Percentiles rank a stretch among this genome's conserved stretches.
These are phyloP conservation scores for Drosophila pseudotalamancana DNA, from an alignment of 2,888 invertebrate genomes.

Conservation along the genomic window DNA sequence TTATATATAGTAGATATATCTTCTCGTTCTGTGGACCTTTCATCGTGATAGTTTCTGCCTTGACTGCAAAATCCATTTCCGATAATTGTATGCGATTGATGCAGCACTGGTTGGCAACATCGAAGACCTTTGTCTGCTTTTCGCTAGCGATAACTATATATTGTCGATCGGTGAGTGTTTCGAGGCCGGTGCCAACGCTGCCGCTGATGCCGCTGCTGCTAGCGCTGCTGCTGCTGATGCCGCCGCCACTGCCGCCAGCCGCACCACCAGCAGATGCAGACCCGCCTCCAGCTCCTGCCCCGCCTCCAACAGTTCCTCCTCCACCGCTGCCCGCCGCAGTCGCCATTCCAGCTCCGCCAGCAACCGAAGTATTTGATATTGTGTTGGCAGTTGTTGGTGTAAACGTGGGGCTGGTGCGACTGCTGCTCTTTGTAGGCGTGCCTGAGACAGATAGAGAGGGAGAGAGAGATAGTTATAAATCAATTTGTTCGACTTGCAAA, in stretches of 20 bases:
- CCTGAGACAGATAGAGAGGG: conserved; percentile 79
- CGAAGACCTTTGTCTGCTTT: conserved; percentile 97
- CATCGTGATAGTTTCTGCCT: conserved; percentile 95
- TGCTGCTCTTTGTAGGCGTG: conserved; percentile 89
- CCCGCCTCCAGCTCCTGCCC: conserved; percentile 9
- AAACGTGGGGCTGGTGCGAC: conserved; percentile 91
- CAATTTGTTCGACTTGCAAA: not conserved
- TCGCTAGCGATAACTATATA: conserved; percentile 97
- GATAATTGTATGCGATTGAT: conserved; percentile 96
- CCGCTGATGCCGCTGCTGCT: conserved; percentile 80
- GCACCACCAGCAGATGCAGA: not conserved
- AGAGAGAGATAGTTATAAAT: not conserved
- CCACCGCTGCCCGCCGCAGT: conserved; percentile 25
- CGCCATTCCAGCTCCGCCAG: conserved; percentile 49
- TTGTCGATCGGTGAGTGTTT: conserved; percentile 90
- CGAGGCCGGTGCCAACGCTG: conserved; percentile 84
- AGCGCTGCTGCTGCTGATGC: conserved; percentile 72
- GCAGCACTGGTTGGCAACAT: conserved; percentile 97
- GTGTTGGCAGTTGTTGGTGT: conserved; percentile 84
- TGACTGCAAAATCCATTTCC: conserved; percentile 96
- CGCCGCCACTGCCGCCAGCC: conserved; percentile 33
- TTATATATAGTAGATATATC: not conserved
- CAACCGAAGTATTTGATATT: conserved; percentile 79
- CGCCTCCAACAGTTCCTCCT: conserved; percentile 10
- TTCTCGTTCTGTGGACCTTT: conserved; percentile 87